Percentiles rank a stretch among this genome's conserved stretches.
phyloP scores from a whole-genome alignment of 1,140 invertebrate species.

The Pseudobourletiella spinata region DNA sequence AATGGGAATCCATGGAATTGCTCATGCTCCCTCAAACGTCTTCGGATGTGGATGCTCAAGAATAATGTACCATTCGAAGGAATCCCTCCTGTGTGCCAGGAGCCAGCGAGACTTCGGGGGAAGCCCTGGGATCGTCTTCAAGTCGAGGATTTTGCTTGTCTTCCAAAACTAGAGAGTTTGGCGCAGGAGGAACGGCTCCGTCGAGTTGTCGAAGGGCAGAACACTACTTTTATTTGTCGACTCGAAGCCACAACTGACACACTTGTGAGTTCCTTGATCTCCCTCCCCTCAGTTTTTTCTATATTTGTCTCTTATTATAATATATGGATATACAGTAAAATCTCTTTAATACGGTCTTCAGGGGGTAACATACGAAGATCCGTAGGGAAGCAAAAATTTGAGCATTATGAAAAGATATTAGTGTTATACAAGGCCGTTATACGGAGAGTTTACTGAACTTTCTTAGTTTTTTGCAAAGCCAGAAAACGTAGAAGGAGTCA shows the following conservation, averaged over 20 bases:
- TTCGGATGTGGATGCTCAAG: conserved; percentile 65
- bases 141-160: conserved; percentile 69
- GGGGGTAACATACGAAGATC: no score
- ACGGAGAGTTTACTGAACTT: no score
- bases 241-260: conserved; percentile 61
- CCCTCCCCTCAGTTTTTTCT: neutral
- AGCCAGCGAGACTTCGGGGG: conserved; percentile 51
- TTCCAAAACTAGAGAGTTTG: conserved; percentile 44
- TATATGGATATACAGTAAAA: no score
- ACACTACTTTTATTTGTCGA: conserved; percentile 61
- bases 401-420: no score
- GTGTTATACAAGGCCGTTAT: no score
- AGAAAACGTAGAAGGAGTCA: no score
- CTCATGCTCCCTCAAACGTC: conserved; percentile 60
- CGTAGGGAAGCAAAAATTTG: no score
- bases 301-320: no score
- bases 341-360: no score
- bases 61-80: conserved; percentile 57
- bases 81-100: conserved; percentile 56
- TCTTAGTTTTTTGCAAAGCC: no score
- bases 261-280: conserved; percentile 40
- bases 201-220: conserved; percentile 52
- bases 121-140: conserved; percentile 63
- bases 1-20: conserved; percentile 73
- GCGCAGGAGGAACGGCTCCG: conserved; percentile 26